Conservation (phyloP, 2,888 invertebrate species). For the Sthenelais limicola region DNA sequence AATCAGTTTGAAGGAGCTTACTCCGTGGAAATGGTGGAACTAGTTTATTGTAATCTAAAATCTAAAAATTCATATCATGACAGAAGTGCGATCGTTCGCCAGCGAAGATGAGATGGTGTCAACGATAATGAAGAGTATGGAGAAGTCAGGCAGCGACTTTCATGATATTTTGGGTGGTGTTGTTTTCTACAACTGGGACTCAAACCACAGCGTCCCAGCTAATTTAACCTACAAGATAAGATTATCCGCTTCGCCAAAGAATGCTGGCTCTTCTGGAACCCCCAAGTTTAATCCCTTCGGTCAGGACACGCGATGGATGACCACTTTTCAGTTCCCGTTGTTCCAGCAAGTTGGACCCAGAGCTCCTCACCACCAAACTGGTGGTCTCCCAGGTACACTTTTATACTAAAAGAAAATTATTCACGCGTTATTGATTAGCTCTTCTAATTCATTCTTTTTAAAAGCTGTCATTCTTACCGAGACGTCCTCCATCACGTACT, state of each 20-base stretch:
- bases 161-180: constrained; percentile 42
- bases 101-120: constrained; percentile 38
- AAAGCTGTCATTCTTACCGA: no score
- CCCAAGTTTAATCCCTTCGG: constrained; percentile 46
- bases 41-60: no score
- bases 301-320: constrained; percentile 78
- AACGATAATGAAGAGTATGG: constrained; percentile 18
- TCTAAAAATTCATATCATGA: no score
- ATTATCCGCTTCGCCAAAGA: constrained; percentile 39
- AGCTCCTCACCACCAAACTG: constrained; percentile 73
- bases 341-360: constrained; percentile 82
- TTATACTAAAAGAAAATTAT: no score
- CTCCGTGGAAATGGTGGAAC: no score
- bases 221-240: constrained; percentile 39
- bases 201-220: not conserved
- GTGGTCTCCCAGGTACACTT: constrained; percentile 80
- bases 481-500: no score
- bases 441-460: no score
- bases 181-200: constrained; percentile 34
- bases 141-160: constrained; percentile 8
- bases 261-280: not conserved
- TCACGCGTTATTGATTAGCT: no score
- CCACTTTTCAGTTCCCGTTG: constrained; percentile 79
- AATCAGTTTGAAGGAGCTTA: no score
- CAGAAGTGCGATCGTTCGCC: constrained; percentile 10